Base-by-base conservation (phyloP, 2,113 vertebrate genomes). In the Burhinus bistriatus region DNA sequence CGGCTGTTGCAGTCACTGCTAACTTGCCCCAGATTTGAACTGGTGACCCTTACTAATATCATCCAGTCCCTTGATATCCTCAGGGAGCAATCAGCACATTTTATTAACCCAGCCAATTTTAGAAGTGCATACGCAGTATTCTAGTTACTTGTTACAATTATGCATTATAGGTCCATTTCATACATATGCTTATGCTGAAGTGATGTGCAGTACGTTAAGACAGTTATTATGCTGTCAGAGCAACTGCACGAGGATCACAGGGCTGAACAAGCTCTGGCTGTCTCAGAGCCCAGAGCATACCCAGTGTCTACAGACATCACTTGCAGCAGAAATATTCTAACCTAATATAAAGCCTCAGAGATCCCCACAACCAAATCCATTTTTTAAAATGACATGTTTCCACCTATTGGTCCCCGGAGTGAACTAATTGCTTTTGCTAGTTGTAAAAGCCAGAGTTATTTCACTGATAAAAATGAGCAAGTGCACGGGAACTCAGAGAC, bases 51-150 rank as follows among this genome's bases (percentile, higher is more conserved):
- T 17, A 95, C 93, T 95, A 95, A 87, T 78, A 93, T 88, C 84
- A 93, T 94, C 87, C 87, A 88, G 84, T 80, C 51, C 91, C 95
- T 73, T 52, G 89, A 97, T 93, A 80, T 95, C 95, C 93, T 85
- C 87, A 45, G 96, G 93, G 96, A 97, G 95, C 94, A 80, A 95
- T 95, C 84, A 91, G 91, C 84, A 91, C 62, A 17, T 97, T 95
- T 95, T 94, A 95, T 93, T 93, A 95, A 97, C 89, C 86, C 81
- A 87, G 96, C 80, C 94, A 89, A 93, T 96, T 96, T 82, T 82
- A 95, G 89, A 97, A 97, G 89, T 85, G 95, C 93, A 84, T 4
- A 91, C 77, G 29, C 94, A 94, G 89, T 82, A 85, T 87, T 93
- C 92, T 72, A 66, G 86, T 32, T 73, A 22, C 91, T 71, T 72